Evolutionary conservation across 2,888 invertebrate species (phyloP).

Genomic region (Amphipoea oculea): DNA sequence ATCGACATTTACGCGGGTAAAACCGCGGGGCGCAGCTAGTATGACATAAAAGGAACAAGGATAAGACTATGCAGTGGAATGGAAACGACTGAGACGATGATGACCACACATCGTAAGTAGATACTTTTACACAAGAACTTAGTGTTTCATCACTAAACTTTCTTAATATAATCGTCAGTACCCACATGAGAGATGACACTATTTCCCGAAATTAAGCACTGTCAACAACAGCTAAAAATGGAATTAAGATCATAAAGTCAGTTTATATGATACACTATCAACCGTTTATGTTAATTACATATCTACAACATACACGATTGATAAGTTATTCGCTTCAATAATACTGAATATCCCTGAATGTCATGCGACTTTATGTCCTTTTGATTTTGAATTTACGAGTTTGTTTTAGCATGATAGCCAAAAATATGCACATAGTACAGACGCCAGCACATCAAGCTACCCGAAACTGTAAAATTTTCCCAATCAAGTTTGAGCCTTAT

Average conservation of each 20-base stretch:
- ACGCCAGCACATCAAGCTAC: too few relatives aligned
- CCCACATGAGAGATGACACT: slow-evolving; percentile 2
- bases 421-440: slow-evolving; percentile 28
- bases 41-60: not conserved
- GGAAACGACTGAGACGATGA: not conserved
- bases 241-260: slow-evolving; percentile 60
- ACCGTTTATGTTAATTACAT: slow-evolving; percentile 53
- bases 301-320: slow-evolving; percentile 22
- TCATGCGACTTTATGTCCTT: slow-evolving; percentile 28
- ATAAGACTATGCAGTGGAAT: not conserved
- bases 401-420: slow-evolving; percentile 9
- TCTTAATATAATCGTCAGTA: slow-evolving; percentile 2
- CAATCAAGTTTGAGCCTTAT: too few relatives aligned
- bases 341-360: slow-evolving; percentile 35
- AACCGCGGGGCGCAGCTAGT: too few relatives aligned
- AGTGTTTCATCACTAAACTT: not conserved
- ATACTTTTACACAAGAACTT: not conserved
- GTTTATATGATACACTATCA: slow-evolving; percentile 57
- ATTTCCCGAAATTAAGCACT: slow-evolving; percentile 29
- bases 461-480: too few relatives aligned
- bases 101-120: not conserved
- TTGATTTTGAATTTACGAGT: slow-evolving; percentile 45
- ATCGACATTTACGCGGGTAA: too few relatives aligned
- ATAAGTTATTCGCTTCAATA: slow-evolving; percentile 46
- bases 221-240: slow-evolving; percentile 44